phyloP scores from a whole-genome alignment of 2,113 vertebrate species.

The Formicarius rufipectus region DNA sequence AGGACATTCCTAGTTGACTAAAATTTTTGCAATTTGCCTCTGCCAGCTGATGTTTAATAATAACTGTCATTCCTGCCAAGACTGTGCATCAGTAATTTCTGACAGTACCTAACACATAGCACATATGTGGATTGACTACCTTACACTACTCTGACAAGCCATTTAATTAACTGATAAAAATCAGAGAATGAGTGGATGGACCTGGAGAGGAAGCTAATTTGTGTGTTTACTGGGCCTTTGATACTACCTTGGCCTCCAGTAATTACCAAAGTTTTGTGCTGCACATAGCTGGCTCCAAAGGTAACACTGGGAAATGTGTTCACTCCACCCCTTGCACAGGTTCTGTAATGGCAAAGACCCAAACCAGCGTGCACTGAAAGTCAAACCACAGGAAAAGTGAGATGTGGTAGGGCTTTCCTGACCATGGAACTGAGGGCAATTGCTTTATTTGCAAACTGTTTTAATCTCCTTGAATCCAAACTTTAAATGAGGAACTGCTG shows the following conservation, averaged over 20 bases:
- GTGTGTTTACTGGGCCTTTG: background rate
- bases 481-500: background rate
- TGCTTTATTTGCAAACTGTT: background rate
- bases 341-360: background rate
- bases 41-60: constrained; percentile 58
- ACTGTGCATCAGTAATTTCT: background rate
- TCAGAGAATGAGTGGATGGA: background rate
- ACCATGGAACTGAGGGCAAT: background rate
- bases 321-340: background rate
- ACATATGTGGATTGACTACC: background rate
- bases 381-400: background rate
- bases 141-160: background rate
- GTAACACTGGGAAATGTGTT: background rate
- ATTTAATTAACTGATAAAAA: constrained; percentile 50
- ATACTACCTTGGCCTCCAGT: background rate
- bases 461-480: background rate
- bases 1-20: constrained; percentile 39
- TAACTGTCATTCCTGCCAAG: constrained; percentile 9
- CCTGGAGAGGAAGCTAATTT: background rate
- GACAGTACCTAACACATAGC: background rate
- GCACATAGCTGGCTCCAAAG: background rate
- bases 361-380: background rate
- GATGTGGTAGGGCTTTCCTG: background rate
- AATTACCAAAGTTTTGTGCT: background rate
- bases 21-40: constrained; percentile 36